These are phyloP conservation scores for Perognathus longimembris DNA, from an alignment of 2,113 vertebrate species.

Conservation along the genomic window DNA sequence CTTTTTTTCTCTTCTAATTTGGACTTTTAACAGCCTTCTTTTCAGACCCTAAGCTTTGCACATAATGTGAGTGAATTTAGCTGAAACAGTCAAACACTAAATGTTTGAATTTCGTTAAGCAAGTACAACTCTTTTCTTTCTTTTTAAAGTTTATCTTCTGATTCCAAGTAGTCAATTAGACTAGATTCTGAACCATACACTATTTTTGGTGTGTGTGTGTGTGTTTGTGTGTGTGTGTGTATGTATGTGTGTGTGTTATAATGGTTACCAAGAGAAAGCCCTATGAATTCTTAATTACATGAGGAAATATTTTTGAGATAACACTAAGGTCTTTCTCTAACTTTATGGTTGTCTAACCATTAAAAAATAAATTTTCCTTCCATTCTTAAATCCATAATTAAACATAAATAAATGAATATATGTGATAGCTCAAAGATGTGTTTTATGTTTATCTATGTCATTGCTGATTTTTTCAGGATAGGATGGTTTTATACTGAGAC, in stretches of 20 bases:
- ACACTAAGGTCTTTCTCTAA: slow-evolving; percentile 10
- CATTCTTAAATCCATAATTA: neutral
- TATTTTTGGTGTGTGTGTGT: neutral
- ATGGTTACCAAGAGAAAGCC: neutral
- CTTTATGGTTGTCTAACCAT: neutral
- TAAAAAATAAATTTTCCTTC: neutral
- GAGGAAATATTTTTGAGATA: slow-evolving; percentile 46
- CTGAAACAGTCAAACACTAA: slow-evolving; percentile 28
- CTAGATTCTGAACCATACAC: neutral
- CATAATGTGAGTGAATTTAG: slow-evolving; percentile 46
- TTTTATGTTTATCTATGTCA: neutral
- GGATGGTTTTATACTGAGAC: neutral
- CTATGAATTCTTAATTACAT: neutral
- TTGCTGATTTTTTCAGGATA: neutral
- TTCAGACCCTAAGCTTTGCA: slow-evolving; percentile 59
- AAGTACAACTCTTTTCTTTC: neutral
- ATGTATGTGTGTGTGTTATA: too few species aligned
- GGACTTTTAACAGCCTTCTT: slow-evolving; percentile 65
- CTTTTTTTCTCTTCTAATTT: slow-evolving; percentile 56
- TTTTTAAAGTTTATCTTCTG: neutral
- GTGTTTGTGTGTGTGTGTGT: neutral
- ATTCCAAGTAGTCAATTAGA: slow-evolving; percentile 45
- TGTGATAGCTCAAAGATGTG: neutral
- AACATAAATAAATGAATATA: slow-evolving; percentile 24
- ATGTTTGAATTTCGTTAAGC: slow-evolving; percentile 46